Percentiles rank a stretch among this genome's conserved stretches.
These are phyloP conservation scores for Heliconius eleuchia DNA, from an alignment of 1,140 invertebrate genomes.

Conservation along the genomic window DNA sequence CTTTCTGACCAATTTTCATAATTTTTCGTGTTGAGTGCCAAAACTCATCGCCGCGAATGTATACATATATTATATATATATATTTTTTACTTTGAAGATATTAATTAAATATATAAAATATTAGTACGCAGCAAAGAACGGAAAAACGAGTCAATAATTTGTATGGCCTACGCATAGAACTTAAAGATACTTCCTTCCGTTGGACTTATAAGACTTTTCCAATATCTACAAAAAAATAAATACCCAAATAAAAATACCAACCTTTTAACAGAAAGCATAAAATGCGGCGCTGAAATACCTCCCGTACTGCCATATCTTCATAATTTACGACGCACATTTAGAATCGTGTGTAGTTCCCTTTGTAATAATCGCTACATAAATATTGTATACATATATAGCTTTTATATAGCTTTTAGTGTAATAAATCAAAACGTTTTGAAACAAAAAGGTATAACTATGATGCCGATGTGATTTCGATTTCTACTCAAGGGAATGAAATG, in stretches of 20 bases:
- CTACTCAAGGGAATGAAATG: neutral
- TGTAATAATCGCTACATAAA: constrained; percentile 9
- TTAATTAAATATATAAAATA: too few relatives aligned
- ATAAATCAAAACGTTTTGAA: neutral
- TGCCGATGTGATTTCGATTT: neutral
- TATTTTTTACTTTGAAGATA: too few relatives aligned
- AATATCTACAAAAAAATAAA: neutral
- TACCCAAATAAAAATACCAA: neutral
- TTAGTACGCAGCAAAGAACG: too few relatives aligned
- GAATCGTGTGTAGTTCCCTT: neutral
- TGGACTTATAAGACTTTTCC: neutral
- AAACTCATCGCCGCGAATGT: too few relatives aligned
- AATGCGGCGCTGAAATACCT: constrained; percentile 2
- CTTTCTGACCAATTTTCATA: too few relatives aligned
- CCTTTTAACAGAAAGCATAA: neutral
- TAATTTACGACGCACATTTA: constrained; percentile 4
- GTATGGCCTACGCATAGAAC: too few relatives aligned
- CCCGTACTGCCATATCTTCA: constrained; percentile 3
- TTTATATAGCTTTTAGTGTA: neutral
- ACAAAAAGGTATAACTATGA: neutral
- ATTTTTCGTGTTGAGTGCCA: too few relatives aligned
- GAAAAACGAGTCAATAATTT: too few relatives aligned
- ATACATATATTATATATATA: too few relatives aligned
- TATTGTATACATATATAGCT: neutral
- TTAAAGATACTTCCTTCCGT: too few relatives aligned